Percentiles rank a stretch among this genome's conserved stretches.
These are phyloP conservation scores for Fratercula arctica DNA, from an alignment of 2,797 vertebrate species.

Conservation along the genomic window DNA sequence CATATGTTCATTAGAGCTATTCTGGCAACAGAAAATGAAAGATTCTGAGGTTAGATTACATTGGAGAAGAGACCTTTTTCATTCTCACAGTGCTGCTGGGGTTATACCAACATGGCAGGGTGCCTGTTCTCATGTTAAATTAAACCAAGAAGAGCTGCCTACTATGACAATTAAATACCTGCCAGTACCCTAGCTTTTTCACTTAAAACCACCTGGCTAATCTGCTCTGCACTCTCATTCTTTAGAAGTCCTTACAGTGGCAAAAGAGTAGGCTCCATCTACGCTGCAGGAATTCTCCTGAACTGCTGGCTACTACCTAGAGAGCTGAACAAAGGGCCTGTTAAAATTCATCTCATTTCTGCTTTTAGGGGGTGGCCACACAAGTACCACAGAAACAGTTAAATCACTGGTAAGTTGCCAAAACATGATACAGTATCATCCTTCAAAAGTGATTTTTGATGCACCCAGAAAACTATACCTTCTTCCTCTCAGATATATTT, in stretches of 20 bases:
- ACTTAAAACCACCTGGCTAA: neutral
- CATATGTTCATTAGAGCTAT: neutral
- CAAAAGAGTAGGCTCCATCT: neutral
- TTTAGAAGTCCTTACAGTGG: neutral
- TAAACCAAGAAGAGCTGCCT: neutral
- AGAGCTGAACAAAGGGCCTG: neutral
- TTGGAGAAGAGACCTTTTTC: neutral
- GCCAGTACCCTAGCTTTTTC: neutral
- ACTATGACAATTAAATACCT: neutral
- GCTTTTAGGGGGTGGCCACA: neutral
- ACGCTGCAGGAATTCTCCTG: neutral
- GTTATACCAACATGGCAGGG: neutral
- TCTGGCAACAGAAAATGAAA: slow-evolving; percentile 9
- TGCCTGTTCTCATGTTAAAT: neutral
- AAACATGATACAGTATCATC: neutral
- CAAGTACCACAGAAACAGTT: neutral
- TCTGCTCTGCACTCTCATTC: neutral
- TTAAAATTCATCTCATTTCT: neutral
- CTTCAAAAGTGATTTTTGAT: neutral
- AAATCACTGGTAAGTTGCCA: neutral
- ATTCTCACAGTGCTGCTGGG: neutral
- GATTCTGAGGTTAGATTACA: neutral
- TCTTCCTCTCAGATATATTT: neutral
- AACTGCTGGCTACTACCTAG: neutral
- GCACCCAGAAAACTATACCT: neutral